Conservation (phyloP, 2,113 vertebrate genomes). For the Prunella fulvescens region DNA sequence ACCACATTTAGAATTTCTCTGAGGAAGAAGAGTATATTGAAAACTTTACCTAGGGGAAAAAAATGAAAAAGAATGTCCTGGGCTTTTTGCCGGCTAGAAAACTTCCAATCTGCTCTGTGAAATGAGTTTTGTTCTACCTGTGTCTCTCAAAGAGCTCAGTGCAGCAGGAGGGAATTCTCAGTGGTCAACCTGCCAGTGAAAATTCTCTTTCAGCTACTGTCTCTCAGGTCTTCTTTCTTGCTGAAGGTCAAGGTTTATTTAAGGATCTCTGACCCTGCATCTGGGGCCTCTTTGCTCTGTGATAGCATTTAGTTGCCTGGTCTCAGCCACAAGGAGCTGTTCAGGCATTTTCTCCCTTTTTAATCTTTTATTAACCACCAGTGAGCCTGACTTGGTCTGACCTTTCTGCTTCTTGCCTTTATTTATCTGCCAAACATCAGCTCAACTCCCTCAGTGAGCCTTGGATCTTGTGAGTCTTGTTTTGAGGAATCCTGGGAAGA, state of each 20-base stretch:
- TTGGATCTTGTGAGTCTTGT: neutral
- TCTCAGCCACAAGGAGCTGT: neutral
- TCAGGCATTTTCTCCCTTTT: neutral
- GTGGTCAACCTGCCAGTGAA: neutral
- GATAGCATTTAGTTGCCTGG: neutral
- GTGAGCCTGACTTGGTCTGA: neutral
- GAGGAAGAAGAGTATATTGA: neutral
- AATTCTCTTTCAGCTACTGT: neutral
- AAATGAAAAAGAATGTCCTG: neutral
- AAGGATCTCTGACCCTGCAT: neutral
- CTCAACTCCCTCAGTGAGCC: neutral
- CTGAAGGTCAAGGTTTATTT: neutral
- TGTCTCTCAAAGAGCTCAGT: neutral
- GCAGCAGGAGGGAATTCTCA: neutral
- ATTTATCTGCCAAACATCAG: neutral
- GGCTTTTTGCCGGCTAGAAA: neutral
- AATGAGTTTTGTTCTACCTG: neutral
- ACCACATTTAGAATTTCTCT: neutral
- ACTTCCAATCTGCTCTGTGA: neutral
- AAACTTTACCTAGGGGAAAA: neutral
- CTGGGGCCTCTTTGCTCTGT: neutral
- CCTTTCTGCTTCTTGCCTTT: neutral
- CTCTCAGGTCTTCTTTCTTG: neutral
- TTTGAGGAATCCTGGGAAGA: neutral
- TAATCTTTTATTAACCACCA: conserved; percentile 16